Evolutionary conservation across 2,797 vertebrate genomes (phyloP).

Genomic region (Merluccius polli): DNA sequence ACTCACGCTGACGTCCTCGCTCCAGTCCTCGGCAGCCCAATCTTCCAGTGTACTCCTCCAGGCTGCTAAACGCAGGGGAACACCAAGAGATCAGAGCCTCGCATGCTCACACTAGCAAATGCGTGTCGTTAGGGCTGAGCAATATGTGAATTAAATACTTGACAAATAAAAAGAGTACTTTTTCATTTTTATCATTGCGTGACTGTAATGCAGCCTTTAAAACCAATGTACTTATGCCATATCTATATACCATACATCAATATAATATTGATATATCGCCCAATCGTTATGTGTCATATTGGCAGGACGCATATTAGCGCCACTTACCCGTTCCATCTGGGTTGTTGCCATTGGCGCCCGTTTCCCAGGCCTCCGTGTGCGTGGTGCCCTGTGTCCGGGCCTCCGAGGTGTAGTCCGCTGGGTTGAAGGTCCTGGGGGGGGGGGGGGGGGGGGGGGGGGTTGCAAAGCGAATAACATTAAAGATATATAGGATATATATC

Average conservation of each 20-base stretch:
- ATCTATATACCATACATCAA: no score
- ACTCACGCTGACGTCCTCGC: slow-evolving; percentile 86
- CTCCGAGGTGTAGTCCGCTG: slow-evolving; percentile 88
- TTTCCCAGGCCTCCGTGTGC: slow-evolving; percentile 83
- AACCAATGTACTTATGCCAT: no score
- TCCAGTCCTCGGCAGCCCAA: slow-evolving; percentile 95
- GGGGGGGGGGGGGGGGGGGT: not conserved
- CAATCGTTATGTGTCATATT: no score
- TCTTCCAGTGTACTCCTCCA: slow-evolving; percentile 91
- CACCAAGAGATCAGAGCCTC: not conserved
- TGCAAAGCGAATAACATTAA: not conserved
- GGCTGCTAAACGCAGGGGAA: slow-evolving; percentile 61
- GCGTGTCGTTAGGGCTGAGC: no score
- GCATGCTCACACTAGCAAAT: not conserved
- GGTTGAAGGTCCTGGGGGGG: slow-evolving; percentile 86
- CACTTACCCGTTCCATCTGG: slow-evolving; percentile 83
- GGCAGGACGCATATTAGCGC: no score
- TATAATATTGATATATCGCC: no score
- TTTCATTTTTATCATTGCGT: no score
- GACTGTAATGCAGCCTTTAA: no score
- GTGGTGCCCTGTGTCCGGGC: slow-evolving; percentile 75
- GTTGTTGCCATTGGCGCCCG: slow-evolving; percentile 73
- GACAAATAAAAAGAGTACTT: no score
- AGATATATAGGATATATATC: not conserved
- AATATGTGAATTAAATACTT: no score